Percentiles rank a stretch among this genome's conserved stretches.
phyloP scores from a whole-genome alignment of 2,113 vertebrate genomes.

The Sphyrna mokarran region DNA sequence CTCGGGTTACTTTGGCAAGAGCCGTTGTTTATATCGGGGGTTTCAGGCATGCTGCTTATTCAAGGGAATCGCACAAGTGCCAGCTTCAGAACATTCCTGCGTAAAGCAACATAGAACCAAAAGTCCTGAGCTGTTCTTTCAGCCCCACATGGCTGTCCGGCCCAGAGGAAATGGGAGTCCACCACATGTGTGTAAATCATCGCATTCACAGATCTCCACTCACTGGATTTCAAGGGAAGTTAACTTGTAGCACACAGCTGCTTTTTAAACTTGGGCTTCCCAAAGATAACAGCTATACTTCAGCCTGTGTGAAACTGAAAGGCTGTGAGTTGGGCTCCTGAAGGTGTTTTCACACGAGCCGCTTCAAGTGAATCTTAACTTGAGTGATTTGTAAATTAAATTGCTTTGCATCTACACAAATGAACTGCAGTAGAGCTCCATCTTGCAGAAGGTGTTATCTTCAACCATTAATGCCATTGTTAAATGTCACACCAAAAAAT shows the following conservation, averaged over 20 bases:
- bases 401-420: not conserved
- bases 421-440: not conserved
- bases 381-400: not conserved
- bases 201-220: not conserved
- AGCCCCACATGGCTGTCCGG: not conserved
- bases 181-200: not conserved
- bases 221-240: not conserved
- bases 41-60: not conserved
- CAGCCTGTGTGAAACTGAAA: not conserved
- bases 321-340: not conserved
- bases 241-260: not conserved
- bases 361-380: not conserved
- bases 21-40: not conserved
- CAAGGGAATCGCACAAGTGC: not conserved
- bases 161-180: not conserved
- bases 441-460: not conserved
- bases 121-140: not conserved
- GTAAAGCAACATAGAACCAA: not conserved
- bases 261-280: not conserved
- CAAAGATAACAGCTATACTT: not conserved
- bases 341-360: not conserved
- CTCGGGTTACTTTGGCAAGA: not conserved
- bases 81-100: not conserved
- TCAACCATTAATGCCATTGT: not conserved
- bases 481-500: not conserved